Evolutionary conservation across 2,888 invertebrate species (phyloP), one percentile per base, ranked within the genome.

Genomic region (Morpho achilles): DNA sequence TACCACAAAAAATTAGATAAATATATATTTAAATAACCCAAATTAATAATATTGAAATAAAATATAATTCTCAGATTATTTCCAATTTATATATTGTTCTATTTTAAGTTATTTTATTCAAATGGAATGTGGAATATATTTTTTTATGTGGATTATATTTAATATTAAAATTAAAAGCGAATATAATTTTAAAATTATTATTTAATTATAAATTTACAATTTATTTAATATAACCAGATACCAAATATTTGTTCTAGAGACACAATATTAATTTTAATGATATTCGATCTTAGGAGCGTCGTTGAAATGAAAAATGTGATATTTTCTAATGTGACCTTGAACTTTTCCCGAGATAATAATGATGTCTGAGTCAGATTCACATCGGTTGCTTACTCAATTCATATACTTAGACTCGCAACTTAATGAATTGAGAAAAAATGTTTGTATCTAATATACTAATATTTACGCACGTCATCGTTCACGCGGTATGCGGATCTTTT

Each of bases 281-380:
- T 44, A 44, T 47, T 53, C 48, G 23, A n/a, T 43, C 32, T 32
- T 32, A 32, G 32, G 32, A 49, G 48, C 39, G 16, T 41, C 10
- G 23, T 52, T 41, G 45, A 46, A 40, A 7, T 32, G 43, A 50
- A 50, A 56, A 61, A 60, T 54, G 52, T 60, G 45, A 46, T 61
- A 63, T 60, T 60, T 60, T 61, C 63, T 59, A 64, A 52, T 16
- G 39, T 48, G 54, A 47, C 66, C 66, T 66, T 66, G 66, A 64
- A 61, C 62, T 64, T 66, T 59, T 56, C 49, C 45, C 22, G 40
- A 50, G 39, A 60, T 51, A 53, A 46, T 58, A 56, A 49, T 55
- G 52, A 49, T 32, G 60, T 45, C 46, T 62, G 64, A 62, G 55
- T 61, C 59, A 60, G 49, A 45, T 43, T 53, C 53, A 51, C 53